Evolutionary conservation across 2,113 vertebrate genomes (phyloP), one percentile per base, ranked within the genome.

Genomic region (Passer montanus): DNA sequence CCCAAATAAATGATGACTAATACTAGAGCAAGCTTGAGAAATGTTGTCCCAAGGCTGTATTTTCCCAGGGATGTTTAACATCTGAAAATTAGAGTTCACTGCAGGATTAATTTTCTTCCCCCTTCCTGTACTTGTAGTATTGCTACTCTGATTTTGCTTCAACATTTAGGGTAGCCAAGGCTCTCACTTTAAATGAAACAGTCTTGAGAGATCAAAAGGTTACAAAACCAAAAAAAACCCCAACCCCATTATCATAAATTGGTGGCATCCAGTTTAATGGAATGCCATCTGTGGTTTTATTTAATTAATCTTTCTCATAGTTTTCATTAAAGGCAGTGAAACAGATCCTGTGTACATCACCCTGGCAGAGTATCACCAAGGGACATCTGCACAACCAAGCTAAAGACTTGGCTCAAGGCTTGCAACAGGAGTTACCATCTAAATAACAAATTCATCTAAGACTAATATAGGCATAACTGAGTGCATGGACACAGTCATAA

Each of bases 201-300:
- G 56, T 39, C 44, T 77, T 66, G 21, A 89, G 70, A 66, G 50
- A 58, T 30, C 28, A 86, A 74, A 74, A 92, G 37, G 22, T 68
- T 86, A 52, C 4, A n/a, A 1, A 58, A 86, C 2, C 8, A 50
- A 62, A 83, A 77, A 76, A 2, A 0, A 5, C 1, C 6, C 3
- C 0, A 78, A 69, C 27, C 1, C 7, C 20, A 44, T 33, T 46
- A 63, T 8, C 19, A 7, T 35, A 46, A 89, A 63, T 56, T 15
- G 5, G 33, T 35, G 21, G 33, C 77, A 89, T 59, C 39, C 73
- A 87, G 39, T 81, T 89, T 74, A 86, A 84, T 27, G 11, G 47
- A 79, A 69, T 44, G n/a, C 63, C 84, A 89, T 70, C 73, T 87
- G 87, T n/a, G 52, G 12, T 50, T 72, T 95, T 60, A 68, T 18